phyloP scores from a whole-genome alignment of 2,888 invertebrate species.

The Nomada goodeniana region DNA sequence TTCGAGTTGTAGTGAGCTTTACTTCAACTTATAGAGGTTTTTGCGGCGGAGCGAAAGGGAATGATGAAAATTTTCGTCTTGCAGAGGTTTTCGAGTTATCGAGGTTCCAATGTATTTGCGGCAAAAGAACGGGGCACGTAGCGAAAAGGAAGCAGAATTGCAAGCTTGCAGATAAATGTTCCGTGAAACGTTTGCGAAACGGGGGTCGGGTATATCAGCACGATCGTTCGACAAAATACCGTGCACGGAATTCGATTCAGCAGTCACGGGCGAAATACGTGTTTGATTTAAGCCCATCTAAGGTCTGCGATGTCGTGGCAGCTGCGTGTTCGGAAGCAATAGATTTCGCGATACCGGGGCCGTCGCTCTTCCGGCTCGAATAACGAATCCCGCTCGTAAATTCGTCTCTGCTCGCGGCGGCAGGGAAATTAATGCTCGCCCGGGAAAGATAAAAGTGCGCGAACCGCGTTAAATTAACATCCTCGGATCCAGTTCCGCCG shows the following conservation, averaged over 20 bases:
- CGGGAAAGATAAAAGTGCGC: constrained; percentile 51
- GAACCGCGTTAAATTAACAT: constrained; percentile 57
- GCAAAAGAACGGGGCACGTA: too few relatives aligned
- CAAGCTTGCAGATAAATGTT: not conserved
- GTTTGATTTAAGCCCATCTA: constrained; percentile 54
- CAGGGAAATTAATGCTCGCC: constrained; percentile 50
- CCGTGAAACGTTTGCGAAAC: not conserved
- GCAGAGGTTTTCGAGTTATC: too few relatives aligned
- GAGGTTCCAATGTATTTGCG: too few relatives aligned
- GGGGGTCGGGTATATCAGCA: constrained; percentile 1
- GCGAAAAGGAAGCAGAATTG: not conserved
- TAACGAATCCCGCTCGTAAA: constrained; percentile 61
- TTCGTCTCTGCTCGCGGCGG: constrained; percentile 52
- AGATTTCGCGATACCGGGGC: constrained; percentile 62
- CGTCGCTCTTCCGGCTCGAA: constrained; percentile 58
- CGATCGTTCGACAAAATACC: constrained; percentile 30
- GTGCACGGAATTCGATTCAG: constrained; percentile 46
- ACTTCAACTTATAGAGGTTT: too few relatives aligned
- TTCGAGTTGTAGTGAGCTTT: too few relatives aligned
- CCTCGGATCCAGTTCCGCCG: constrained; percentile 32
- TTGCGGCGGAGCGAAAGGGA: too few relatives aligned
- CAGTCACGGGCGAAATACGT: constrained; percentile 34
- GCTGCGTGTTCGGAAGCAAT: constrained; percentile 70
- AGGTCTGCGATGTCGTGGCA: constrained; percentile 35
- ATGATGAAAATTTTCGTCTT: too few relatives aligned